Conservation (phyloP, 2,888 invertebrate genomes). For the Aphidius colemani region DNA sequence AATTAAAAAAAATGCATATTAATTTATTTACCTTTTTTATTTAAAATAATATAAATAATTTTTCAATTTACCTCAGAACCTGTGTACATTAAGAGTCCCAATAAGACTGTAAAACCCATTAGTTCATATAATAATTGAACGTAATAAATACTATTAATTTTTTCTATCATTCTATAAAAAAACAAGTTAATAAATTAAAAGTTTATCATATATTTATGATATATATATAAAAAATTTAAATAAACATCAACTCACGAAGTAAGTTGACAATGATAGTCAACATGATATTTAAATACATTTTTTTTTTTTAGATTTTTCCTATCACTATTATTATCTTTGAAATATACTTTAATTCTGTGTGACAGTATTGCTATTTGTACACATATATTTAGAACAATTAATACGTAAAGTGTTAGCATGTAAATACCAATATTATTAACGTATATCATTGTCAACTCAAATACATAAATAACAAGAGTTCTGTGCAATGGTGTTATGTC, state of each 20-base stretch:
- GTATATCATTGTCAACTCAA: constrained; percentile 7
- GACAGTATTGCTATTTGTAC: constrained; percentile 30
- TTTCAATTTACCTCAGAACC: too few relatives aligned
- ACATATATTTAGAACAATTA: constrained; percentile 28
- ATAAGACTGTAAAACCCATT: too few relatives aligned
- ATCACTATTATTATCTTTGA: too few relatives aligned
- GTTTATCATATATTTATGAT: too few relatives aligned
- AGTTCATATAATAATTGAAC: too few relatives aligned
- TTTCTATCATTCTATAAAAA: too few relatives aligned
- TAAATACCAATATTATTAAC: background rate
- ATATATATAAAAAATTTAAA: too few relatives aligned
- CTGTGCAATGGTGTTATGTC: constrained; percentile 9
- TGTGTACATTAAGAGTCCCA: too few relatives aligned
- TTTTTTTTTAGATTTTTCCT: too few relatives aligned
- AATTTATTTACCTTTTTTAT: too few relatives aligned
- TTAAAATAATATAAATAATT: too few relatives aligned
- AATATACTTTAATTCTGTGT: constrained; percentile 23
- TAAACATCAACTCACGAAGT: background rate
- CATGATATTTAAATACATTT: background rate
- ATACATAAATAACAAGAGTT: constrained; percentile 3
- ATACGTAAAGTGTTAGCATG: constrained; percentile 11
- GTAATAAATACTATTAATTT: too few relatives aligned
- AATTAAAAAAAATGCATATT: background rate
- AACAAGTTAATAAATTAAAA: background rate
- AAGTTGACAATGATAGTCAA: constrained; percentile 10